A percentile compares a stretch with the other conserved stretches of the same genome.
These are phyloP conservation scores for Pica pica DNA, from an alignment of 2,113 vertebrate genomes.

Conservation along the genomic window DNA sequence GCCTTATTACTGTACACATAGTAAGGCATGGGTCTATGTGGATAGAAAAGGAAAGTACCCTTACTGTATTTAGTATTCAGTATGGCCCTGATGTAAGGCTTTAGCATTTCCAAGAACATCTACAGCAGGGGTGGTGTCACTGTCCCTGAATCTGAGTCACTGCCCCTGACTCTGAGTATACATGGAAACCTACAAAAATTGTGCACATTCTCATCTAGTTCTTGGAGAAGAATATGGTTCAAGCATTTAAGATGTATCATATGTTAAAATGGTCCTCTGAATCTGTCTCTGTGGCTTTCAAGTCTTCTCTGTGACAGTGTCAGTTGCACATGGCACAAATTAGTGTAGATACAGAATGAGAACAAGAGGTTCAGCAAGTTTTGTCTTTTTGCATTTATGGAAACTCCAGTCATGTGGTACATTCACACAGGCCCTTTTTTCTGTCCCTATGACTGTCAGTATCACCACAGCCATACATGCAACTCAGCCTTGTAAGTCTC, in stretches of 20 bases:
- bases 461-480: background rate
- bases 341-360: background rate
- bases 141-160: background rate
- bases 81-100: background rate
- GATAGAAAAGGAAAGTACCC: background rate
- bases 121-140: background rate
- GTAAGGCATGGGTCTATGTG: background rate
- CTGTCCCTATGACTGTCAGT: background rate
- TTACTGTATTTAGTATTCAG: background rate
- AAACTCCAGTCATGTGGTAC: background rate
- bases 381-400: background rate
- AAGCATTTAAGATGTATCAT: background rate
- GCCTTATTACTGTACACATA: background rate
- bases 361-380: background rate
- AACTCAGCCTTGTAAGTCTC: background rate
- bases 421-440: background rate
- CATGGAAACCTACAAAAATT: background rate
- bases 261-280: background rate
- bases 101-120: background rate
- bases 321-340: background rate
- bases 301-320: background rate
- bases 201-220: background rate
- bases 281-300: background rate
- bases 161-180: background rate
- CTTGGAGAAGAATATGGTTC: background rate